Percentiles rank a stretch among this genome's conserved stretches.
These are phyloP conservation scores for Clytia hemisphaerica DNA, from an alignment of 30 jellyfish, hydroid and myxozoan species.

Conservation along the genomic window DNA sequence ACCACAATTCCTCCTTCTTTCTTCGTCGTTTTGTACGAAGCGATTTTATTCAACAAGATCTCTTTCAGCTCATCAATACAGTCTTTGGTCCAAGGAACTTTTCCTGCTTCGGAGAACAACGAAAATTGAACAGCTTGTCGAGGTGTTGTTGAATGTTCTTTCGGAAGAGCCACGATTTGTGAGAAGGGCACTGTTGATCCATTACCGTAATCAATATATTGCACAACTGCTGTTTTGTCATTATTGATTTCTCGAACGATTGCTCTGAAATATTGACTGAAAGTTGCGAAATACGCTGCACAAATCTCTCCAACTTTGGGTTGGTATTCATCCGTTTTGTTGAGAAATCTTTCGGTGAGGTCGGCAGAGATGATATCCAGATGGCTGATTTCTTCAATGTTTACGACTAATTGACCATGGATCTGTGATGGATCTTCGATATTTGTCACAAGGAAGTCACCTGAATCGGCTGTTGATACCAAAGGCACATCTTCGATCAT, in stretches of 20 bases:
- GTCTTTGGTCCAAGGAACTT: conserved; percentile 58
- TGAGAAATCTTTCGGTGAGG: conserved; percentile 6
- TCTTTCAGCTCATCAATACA: conserved; percentile 39
- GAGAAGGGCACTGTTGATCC: conserved; percentile 27
- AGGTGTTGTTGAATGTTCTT: conserved; percentile 33
- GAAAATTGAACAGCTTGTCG: conserved; percentile 57
- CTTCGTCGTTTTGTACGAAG: conserved; percentile 4
- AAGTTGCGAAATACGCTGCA: background rate
- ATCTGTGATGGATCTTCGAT: conserved; percentile 15
- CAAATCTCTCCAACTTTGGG: conserved; percentile 24
- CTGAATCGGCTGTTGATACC: background rate
- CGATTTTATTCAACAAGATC: background rate
- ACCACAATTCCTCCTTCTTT: conserved; percentile 15
- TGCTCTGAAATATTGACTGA: conserved; percentile 9
- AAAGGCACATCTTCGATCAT: background rate
- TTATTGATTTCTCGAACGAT: background rate
- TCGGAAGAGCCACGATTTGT: conserved; percentile 53
- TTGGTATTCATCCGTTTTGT: background rate
- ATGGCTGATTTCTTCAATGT: background rate
- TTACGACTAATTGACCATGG: conserved; percentile 25
- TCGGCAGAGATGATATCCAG: conserved; percentile 5
- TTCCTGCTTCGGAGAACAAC: conserved; percentile 27
- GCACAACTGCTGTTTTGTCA: background rate
- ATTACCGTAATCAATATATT: conserved; percentile 17
- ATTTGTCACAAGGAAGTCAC: background rate